Evolutionary conservation across 2,888 invertebrate genomes (phyloP).

Genomic region (Phragmatobia fuliginosa): DNA sequence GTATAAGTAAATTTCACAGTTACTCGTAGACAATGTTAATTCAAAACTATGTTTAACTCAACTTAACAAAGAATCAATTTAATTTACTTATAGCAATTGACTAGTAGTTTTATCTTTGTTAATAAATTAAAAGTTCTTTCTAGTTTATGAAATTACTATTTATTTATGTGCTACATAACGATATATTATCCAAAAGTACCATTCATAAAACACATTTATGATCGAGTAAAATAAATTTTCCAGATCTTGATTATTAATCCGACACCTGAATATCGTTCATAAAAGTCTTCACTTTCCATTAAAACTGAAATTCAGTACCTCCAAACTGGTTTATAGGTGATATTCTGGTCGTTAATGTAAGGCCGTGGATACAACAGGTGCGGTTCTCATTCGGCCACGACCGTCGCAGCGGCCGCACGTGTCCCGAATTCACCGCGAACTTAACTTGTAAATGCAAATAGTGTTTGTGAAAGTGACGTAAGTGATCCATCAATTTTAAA

Average conservation of each 20-base stretch:
- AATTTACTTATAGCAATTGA: too few species aligned
- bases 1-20: too few species aligned
- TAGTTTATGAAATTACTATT: too few species aligned
- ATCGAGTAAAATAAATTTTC: not conserved
- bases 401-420: conserved; percentile 67
- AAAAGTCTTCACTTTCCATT: conserved; percentile 13
- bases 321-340: conserved; percentile 35
- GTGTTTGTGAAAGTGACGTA: conserved; percentile 48
- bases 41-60: too few species aligned
- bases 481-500: conserved; percentile 33
- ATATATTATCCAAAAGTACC: too few species aligned
- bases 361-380: conserved; percentile 76
- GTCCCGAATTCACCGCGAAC: conserved; percentile 43
- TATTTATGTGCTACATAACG: too few species aligned
- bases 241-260: conserved; percentile 6
- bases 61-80: too few species aligned
- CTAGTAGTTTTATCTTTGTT: too few species aligned
- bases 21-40: too few species aligned
- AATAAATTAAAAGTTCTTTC: too few species aligned
- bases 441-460: conserved; percentile 43
- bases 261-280: not conserved
- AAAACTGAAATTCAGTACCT: conserved; percentile 15
- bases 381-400: conserved; percentile 66
- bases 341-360: conserved; percentile 41
- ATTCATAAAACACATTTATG: not conserved